Evolutionary conservation across 1,140 invertebrate genomes (phyloP).

Genomic region (Brachionus koreanus): DNA sequence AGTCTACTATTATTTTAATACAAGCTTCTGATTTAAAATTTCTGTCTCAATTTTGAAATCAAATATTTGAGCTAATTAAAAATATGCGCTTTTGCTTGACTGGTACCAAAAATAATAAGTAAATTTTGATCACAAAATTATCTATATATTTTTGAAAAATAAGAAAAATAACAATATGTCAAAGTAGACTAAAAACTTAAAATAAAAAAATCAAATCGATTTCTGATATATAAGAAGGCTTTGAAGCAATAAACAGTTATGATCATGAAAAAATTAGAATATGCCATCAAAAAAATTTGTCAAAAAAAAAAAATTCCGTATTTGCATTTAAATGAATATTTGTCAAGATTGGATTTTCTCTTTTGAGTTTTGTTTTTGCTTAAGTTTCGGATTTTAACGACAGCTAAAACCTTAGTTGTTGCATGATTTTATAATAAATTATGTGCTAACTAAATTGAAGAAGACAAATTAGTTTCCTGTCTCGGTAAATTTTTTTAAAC

Average conservation of each 20-base stretch:
- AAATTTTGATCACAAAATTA: too few relatives aligned
- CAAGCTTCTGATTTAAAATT: not conserved
- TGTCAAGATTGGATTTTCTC: not conserved
- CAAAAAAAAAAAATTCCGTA: not conserved
- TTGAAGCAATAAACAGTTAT: not conserved
- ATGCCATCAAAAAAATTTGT: not conserved
- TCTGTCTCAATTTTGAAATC: not conserved
- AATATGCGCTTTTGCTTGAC: not conserved
- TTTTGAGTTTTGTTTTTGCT: not conserved
- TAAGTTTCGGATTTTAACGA: not conserved
- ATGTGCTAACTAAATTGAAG: not conserved
- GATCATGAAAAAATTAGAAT: not conserved
- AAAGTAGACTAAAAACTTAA: not conserved
- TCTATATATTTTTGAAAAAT: too few relatives aligned
- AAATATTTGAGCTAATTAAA: not conserved
- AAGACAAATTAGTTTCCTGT: not conserved
- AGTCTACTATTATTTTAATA: too few relatives aligned
- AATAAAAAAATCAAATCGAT: not conserved
- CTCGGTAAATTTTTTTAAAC: not conserved
- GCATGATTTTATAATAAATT: slow-evolving; percentile 43
- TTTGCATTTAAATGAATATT: not conserved
- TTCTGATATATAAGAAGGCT: not conserved
- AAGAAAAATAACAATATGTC: too few relatives aligned
- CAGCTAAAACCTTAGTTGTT: not conserved
- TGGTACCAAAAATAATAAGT: not conserved